phyloP scores from a whole-genome alignment of 2,797 vertebrate species.

The Graptemys geographica region DNA sequence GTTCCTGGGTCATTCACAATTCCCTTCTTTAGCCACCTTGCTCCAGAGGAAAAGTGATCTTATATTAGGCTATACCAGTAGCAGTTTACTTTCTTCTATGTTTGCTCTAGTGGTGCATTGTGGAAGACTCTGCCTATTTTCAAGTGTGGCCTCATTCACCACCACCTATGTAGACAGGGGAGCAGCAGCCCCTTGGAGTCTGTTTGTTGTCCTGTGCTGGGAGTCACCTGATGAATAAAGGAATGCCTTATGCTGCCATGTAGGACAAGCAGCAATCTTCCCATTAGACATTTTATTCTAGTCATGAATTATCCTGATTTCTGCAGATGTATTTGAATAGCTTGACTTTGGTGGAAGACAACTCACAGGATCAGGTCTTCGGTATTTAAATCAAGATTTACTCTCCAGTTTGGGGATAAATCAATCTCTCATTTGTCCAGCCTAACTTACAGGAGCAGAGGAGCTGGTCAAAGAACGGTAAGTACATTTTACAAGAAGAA shows the following conservation, averaged over 20 bases:
- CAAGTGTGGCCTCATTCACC: neutral
- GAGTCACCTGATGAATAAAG: neutral
- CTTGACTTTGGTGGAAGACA: neutral
- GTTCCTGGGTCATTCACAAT: neutral
- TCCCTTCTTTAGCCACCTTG: neutral
- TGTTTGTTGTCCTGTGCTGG: neutral
- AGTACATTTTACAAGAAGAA: no score
- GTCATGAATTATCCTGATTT: neutral
- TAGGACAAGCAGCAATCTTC: neutral
- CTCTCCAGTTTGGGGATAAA: no score
- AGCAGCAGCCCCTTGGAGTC: neutral
- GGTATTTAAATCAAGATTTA: no score
- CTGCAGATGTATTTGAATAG: neutral
- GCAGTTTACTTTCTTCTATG: neutral
- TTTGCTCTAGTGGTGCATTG: neutral
- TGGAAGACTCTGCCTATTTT: neutral
- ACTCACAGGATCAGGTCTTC: no score
- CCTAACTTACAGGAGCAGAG: no score
- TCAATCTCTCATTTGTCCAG: no score
- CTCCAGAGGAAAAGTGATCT: neutral
- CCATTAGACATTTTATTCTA: neutral
- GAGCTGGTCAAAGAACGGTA: no score
- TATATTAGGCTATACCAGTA: neutral
- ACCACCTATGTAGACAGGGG: neutral
- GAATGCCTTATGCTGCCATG: neutral